Conservation (phyloP, 2,113 vertebrate species). For the Passer domesticus region DNA sequence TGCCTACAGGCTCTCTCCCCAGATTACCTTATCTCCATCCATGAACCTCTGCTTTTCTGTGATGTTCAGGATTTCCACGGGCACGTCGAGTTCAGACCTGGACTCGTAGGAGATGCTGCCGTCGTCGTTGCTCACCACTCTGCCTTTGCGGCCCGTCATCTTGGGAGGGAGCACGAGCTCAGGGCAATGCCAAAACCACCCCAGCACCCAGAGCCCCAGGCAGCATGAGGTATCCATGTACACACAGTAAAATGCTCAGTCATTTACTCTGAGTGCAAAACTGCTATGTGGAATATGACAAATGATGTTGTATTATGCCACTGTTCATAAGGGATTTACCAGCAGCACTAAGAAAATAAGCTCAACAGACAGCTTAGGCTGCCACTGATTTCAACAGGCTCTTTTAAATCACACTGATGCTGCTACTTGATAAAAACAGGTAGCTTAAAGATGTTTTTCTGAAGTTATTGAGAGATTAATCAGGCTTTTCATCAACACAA, state of each 20-base stretch:
- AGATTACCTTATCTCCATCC: conserved; percentile 94
- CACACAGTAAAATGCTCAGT: neutral
- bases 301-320: neutral
- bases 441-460: neutral
- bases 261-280: neutral
- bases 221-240: rapidly evolving
- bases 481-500: neutral
- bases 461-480: neutral
- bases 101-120: conserved; percentile 97
- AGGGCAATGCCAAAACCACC: neutral
- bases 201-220: neutral
- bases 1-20: neutral
- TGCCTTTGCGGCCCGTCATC: conserved; percentile 98
- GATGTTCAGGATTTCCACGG: conserved; percentile 96
- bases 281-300: neutral
- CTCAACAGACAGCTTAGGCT: neutral
- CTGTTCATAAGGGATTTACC: neutral
- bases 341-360: neutral
- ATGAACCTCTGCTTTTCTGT: conserved; percentile 98
- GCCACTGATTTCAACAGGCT: neutral
- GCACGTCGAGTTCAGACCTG: conserved; percentile 93
- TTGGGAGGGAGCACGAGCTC: conserved; percentile 30
- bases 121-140: conserved; percentile 96
- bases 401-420: neutral
- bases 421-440: neutral